Conservation (phyloP, 2,888 invertebrate species). For the Tribolium freemani region DNA sequence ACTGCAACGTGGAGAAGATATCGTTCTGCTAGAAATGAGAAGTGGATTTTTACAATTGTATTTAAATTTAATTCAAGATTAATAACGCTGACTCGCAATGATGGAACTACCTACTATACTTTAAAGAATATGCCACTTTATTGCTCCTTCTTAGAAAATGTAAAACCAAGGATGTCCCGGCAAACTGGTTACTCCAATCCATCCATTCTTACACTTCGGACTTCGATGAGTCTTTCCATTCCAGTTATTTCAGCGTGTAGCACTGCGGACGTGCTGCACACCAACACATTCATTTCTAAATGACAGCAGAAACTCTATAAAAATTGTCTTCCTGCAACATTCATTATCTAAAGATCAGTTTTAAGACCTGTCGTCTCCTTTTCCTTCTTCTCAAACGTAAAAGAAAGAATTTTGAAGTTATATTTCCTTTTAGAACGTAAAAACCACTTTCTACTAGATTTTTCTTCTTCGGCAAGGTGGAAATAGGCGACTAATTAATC, state of each 20-base stretch:
- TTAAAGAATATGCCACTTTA: slow-evolving; percentile 50
- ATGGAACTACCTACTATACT: slow-evolving; percentile 1
- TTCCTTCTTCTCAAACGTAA: no score
- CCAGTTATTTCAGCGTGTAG: slow-evolving; percentile 1
- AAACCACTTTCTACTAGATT: no score
- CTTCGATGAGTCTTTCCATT: background rate
- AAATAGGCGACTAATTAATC: background rate
- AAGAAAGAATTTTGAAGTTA: no score
- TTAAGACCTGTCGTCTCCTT: no score
- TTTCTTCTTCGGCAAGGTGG: background rate
- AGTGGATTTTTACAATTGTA: slow-evolving; percentile 61
- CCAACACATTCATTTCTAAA: slow-evolving; percentile 27
- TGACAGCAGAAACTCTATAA: slow-evolving; percentile 16
- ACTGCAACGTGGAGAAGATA: slow-evolving; percentile 39
- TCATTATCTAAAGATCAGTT: no score
- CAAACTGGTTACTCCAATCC: slow-evolving; percentile 2
- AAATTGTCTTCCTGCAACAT: background rate
- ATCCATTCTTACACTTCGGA: background rate
- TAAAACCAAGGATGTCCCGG: background rate
- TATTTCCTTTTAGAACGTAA: no score
- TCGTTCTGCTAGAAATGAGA: slow-evolving; percentile 55
- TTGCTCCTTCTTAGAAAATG: background rate
- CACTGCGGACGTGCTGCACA: slow-evolving; percentile 2
- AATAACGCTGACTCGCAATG: slow-evolving; percentile 49
- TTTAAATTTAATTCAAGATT: slow-evolving; percentile 60